These are phyloP conservation scores for Rhabdomys pumilio DNA, from an alignment of 2,797 vertebrate species.

Conservation along the genomic window DNA sequence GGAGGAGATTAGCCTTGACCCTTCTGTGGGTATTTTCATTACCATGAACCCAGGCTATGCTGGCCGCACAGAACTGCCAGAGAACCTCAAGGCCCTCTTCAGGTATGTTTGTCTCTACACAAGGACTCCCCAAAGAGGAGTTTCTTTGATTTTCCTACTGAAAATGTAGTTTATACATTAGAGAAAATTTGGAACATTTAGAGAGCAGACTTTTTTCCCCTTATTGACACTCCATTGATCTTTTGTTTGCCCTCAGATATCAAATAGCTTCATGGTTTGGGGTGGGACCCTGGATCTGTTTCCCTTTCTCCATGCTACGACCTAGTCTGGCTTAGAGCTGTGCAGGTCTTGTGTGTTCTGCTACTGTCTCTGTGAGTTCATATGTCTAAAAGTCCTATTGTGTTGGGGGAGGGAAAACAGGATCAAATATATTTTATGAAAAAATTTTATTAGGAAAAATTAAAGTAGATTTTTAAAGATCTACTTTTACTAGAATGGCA, in stretches of 20 bases:
- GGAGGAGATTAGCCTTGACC: conserved; percentile 95
- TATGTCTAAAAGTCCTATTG: neutral
- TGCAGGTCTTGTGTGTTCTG: neutral
- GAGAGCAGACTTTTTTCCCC: neutral
- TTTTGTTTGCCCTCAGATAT: neutral
- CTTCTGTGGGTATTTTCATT: conserved; percentile 98
- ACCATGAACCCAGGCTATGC: conserved; percentile 99
- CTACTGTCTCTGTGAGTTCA: neutral
- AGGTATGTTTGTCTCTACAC: conserved; percentile 89
- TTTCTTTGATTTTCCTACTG: neutral
- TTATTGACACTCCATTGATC: neutral
- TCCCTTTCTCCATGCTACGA: neutral
- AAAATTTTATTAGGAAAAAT: neutral
- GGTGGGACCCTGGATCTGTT: neutral
- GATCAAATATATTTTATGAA: neutral
- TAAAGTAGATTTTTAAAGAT: conserved; percentile 3
- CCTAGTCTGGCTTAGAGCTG: neutral
- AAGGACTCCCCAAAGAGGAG: neutral
- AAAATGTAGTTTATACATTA: neutral
- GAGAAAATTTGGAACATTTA: neutral
- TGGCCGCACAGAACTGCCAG: conserved; percentile 96
- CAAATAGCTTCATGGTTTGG: neutral
- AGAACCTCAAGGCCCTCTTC: conserved; percentile 98
- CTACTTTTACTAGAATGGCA: neutral
- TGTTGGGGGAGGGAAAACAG: neutral